phyloP scores from a whole-genome alignment of 2,888 invertebrate genomes.

The Dorcus parallelipipedus region DNA sequence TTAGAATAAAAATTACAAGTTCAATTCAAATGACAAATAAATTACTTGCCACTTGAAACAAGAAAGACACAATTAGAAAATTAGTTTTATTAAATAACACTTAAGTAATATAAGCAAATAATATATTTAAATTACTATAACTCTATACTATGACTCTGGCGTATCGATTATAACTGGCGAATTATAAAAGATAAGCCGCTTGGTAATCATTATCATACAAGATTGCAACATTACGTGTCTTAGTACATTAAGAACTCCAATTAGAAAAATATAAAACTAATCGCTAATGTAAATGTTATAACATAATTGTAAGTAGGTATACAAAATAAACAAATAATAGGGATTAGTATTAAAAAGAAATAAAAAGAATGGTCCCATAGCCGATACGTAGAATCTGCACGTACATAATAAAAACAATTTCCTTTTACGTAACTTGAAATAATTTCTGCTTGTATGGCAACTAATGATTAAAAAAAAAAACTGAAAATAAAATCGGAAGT shows the following conservation, averaged over 20 bases:
- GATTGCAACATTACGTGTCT: constrained; percentile 16
- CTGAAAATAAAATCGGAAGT: background rate
- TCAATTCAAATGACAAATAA: no score
- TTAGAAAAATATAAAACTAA: constrained; percentile 10
- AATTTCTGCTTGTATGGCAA: constrained; percentile 34
- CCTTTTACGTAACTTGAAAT: constrained; percentile 5
- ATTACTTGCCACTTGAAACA: no score
- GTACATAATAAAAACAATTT: background rate
- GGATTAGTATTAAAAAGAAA: constrained; percentile 2
- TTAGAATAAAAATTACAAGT: no score
- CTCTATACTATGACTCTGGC: constrained; percentile 33
- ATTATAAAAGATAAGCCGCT: constrained; percentile 38
- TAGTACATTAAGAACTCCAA: background rate
- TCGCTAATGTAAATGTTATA: constrained; percentile 7
- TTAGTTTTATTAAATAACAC: constrained; percentile 49
- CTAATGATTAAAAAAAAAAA: constrained; percentile 26
- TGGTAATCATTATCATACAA: constrained; percentile 40
- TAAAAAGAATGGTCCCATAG: constrained; percentile 4
- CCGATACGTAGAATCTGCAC: background rate
- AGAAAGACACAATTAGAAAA: constrained; percentile 39
- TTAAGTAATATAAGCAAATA: constrained; percentile 48
- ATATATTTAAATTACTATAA: constrained; percentile 33
- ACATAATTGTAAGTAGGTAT: constrained; percentile 1
- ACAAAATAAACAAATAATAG: background rate
- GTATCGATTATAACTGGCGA: constrained; percentile 43